These are phyloP conservation scores for Papilio glaucus DNA, from an alignment of 1,140 invertebrate genomes.

Conservation along the genomic window DNA sequence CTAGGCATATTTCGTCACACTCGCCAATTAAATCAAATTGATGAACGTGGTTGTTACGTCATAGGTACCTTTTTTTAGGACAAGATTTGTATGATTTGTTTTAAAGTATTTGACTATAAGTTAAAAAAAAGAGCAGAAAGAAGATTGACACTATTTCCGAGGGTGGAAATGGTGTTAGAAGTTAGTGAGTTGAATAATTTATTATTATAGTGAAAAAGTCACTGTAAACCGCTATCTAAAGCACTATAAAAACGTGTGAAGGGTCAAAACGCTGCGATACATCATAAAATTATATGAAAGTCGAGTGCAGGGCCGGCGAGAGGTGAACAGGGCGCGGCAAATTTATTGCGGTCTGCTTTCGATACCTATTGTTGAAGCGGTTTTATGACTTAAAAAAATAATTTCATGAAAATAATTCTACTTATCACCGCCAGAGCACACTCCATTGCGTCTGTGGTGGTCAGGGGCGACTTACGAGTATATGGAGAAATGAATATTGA, in stretches of 20 bases:
- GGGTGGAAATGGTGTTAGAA: background rate
- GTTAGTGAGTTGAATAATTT: constrained; percentile 48
- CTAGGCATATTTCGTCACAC: no score
- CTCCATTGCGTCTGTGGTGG: constrained; percentile 25
- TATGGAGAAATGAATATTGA: constrained; percentile 38
- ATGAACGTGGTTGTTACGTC: no score
- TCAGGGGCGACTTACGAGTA: constrained; percentile 22
- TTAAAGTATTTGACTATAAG: no score
- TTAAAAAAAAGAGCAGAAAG: no score
- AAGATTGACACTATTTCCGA: no score
- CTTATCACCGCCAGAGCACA: constrained; percentile 49
- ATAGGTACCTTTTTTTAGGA: no score
- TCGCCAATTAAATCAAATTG: no score
- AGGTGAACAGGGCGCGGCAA: constrained; percentile 69
- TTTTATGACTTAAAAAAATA: constrained; percentile 76
- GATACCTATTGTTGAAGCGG: constrained; percentile 76
- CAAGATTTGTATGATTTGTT: no score
- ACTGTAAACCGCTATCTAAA: constrained; percentile 35
- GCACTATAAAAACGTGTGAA: constrained; percentile 67
- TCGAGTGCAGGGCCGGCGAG: constrained; percentile 77
- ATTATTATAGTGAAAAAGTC: constrained; percentile 41
- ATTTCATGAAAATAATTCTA: constrained; percentile 68
- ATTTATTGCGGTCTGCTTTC: constrained; percentile 80
- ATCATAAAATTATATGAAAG: constrained; percentile 83
- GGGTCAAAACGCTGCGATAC: constrained; percentile 77